phyloP scores from a whole-genome alignment of 2,888 invertebrate species.

The Apotomis betuletana region DNA sequence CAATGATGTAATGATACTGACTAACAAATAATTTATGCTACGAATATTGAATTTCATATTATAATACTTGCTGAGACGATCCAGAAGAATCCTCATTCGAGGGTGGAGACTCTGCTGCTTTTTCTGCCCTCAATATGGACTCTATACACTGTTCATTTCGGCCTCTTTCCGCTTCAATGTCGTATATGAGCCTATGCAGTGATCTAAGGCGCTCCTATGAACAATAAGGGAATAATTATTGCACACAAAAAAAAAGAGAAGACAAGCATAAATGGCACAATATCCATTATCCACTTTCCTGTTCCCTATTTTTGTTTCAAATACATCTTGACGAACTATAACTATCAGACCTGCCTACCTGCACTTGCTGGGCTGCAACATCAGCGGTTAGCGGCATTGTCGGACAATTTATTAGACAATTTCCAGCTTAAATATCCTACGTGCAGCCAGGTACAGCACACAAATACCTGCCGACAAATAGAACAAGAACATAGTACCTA shows the following conservation, averaged over 20 bases:
- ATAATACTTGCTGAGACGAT: constrained; percentile 72
- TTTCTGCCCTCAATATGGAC: constrained; percentile 89
- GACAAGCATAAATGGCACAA: background rate
- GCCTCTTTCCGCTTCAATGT: constrained; percentile 91
- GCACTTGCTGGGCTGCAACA: constrained; percentile 88
- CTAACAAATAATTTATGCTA: too few species aligned
- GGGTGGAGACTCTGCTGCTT: constrained; percentile 66
- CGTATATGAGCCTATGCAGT: constrained; percentile 89
- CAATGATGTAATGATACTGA: too few species aligned
- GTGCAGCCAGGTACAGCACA: constrained; percentile 79
- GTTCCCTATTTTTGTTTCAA: too few species aligned
- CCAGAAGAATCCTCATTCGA: constrained; percentile 73
- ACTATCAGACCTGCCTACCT: constrained; percentile 54
- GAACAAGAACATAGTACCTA: background rate
- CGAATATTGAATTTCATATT: background rate
- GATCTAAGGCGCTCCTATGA: constrained; percentile 90
- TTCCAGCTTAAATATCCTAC: constrained; percentile 77
- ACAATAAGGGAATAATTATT: constrained; percentile 16
- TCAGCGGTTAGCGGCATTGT: constrained; percentile 91
- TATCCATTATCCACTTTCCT: too few species aligned
- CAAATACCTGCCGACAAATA: constrained; percentile 63
- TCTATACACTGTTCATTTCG: constrained; percentile 91
- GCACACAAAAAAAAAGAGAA: background rate
- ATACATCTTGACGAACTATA: too few species aligned
- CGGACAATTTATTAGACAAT: constrained; percentile 76